Conservation (phyloP, 2,797 vertebrate species). For the Emydoidea blandingii region DNA sequence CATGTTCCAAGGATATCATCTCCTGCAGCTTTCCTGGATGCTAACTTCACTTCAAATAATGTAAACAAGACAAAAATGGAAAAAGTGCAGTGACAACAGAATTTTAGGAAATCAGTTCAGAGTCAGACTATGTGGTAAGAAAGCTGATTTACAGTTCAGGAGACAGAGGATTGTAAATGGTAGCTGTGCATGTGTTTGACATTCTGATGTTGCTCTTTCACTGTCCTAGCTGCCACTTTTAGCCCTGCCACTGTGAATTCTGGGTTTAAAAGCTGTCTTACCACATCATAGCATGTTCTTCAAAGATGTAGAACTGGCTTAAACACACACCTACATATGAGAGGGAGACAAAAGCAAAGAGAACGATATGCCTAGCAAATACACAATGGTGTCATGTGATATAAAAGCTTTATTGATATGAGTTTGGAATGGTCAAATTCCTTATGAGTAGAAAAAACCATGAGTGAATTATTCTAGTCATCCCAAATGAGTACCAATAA, state of each 20-base stretch:
- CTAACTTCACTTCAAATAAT: slow-evolving; percentile 39
- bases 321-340: fast-evolving
- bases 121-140: background rate
- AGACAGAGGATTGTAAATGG: slow-evolving; percentile 7
- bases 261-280: background rate
- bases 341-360: background rate
- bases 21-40: background rate
- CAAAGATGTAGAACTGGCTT: background rate
- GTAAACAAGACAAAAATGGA: background rate
- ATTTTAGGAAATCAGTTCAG: slow-evolving; percentile 44
- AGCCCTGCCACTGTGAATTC: fast-evolving
- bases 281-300: background rate
- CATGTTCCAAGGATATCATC: background rate
- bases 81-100: slow-evolving; percentile 31
- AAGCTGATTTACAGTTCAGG: slow-evolving; percentile 37
- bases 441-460: background rate
- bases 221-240: background rate
- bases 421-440: background rate
- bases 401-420: background rate
- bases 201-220: background rate
- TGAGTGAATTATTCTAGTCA: background rate
- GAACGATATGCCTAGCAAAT: background rate
- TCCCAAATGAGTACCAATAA: background rate
- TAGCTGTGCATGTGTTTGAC: background rate
- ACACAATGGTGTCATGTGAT: background rate